Evolutionary conservation across 2,888 invertebrate genomes (phyloP), one percentile per base, ranked within the genome.

Genomic region (Dryocosmus kuriphilus): DNA sequence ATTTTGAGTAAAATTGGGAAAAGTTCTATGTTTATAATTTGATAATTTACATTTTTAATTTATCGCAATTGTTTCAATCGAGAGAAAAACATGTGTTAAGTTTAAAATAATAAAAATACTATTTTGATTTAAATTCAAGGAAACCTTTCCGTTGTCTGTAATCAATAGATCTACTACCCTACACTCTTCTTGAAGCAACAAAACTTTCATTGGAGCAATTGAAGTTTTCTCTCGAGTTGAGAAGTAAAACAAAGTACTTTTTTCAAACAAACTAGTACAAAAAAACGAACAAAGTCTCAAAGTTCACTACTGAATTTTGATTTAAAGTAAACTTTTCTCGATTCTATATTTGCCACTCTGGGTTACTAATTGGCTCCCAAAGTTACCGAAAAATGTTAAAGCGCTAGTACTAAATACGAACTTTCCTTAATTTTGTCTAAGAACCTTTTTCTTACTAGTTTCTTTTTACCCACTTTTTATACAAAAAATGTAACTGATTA

Each of bases 191-290:
- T 30, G 27, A 51, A 67, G 30, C 19, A 67, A 67, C 27, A 67
- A 46, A 67, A 67, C 46, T 67, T 67, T 71, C 7, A 30, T 9
- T 51, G 46, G 19, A 71, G 11, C 71, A 71, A 51, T 51, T 71
- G 30, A 71, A 71, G 51, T 71, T 22, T 71, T 51, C 71, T 71
- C 30, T 16, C n/a, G 4, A 51, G 27, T 46, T 14, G 19, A n/a
- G n/a, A 71, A 30, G 30, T 27, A 41, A 41, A 22, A 65, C 41
- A 65, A 46, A 30, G n/a, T 27, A 30, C 30, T 71, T 27, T 51
- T n/a, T 71, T 51, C 1, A 46, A 41, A 9, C 1, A 9, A 27
- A 14, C 5, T 5, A 6, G 51, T n/a, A 57, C 24, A 24, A 57
- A 57, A 27, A n/a, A n/a, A n/a, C n/a, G 41, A 19, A n/a, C 30